Conservation (phyloP, 1,140 invertebrate species). For the Sycobia sp. region DNA sequence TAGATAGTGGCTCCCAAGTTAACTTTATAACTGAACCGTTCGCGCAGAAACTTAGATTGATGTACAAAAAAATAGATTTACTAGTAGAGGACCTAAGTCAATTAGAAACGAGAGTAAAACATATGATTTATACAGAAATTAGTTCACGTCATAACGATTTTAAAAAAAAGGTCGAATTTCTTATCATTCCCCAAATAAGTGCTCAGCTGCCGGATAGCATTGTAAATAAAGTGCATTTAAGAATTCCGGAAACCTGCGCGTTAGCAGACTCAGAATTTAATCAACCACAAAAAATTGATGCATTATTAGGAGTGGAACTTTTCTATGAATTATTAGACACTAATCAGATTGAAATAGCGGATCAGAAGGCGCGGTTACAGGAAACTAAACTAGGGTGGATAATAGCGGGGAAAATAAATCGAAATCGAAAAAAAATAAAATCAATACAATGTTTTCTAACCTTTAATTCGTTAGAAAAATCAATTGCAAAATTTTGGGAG, state of each 20-base stretch:
- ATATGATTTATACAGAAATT: background rate
- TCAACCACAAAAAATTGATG: background rate
- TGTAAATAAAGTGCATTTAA: background rate
- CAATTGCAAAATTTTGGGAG: constrained; percentile 1
- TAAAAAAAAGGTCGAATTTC: background rate
- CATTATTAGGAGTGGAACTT: background rate
- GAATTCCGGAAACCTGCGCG: background rate
- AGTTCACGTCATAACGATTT: background rate
- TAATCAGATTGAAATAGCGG: background rate
- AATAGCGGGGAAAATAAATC: background rate
- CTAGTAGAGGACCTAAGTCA: background rate
- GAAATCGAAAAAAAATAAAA: too few species aligned
- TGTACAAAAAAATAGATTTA: background rate
- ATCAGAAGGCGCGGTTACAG: too few species aligned
- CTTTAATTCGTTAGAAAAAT: background rate
- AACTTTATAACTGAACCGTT: background rate
- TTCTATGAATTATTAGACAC: background rate
- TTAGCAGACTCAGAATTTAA: background rate
- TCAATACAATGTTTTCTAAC: background rate
- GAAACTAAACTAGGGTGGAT: background rate
- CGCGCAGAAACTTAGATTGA: background rate
- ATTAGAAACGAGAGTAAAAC: background rate
- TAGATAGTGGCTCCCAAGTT: background rate
- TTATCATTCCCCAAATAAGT: background rate
- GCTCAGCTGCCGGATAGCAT: background rate